These are phyloP conservation scores for Drosophila nikananu DNA, from an alignment of 1,140 invertebrate species.

Conservation along the genomic window DNA sequence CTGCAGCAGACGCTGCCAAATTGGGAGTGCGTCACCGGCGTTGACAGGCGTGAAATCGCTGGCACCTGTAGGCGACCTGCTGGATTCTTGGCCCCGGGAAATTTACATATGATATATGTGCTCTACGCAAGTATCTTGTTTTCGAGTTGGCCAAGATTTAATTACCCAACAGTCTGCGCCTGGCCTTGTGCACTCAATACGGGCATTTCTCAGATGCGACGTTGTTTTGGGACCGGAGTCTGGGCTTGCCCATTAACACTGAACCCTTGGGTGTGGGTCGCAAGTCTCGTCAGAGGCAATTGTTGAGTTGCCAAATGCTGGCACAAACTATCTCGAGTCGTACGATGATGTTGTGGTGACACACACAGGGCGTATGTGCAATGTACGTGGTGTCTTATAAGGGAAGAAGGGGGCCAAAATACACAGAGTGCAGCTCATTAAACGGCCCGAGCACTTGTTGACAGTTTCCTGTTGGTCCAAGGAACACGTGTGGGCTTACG, in stretches of 20 bases:
- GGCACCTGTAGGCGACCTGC: constrained; percentile 69
- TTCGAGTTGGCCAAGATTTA: constrained; percentile 73
- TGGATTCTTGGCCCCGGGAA: constrained; percentile 34
- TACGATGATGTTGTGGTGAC: constrained; percentile 23
- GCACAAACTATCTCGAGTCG: constrained; percentile 13
- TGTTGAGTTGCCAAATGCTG: constrained; percentile 45
- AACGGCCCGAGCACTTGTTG: constrained; percentile 28
- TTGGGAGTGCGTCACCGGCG: constrained; percentile 58
- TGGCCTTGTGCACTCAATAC: constrained; percentile 66
- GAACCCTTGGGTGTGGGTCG: constrained; percentile 65
- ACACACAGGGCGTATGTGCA: constrained; percentile 56
- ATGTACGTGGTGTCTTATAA: constrained; percentile 19
- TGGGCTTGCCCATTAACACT: constrained; percentile 77
- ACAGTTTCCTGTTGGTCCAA: constrained; percentile 13
- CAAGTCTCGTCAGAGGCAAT: constrained; percentile 32
- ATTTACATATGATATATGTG: constrained; percentile 58
- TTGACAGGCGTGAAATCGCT: constrained; percentile 68
- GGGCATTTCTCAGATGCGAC: constrained; percentile 29
- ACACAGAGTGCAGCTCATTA: constrained; percentile 25
- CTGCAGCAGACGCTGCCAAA: constrained; percentile 56
- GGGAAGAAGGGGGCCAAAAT: constrained; percentile 8
- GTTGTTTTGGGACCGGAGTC: constrained; percentile 35
- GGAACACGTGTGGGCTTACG: not conserved
- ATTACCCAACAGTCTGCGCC: constrained; percentile 62
- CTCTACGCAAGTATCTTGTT: constrained; percentile 13